Percentiles rank a stretch among this genome's conserved stretches.
Conservation (phyloP, 1,140 invertebrate genomes). For the Drosophila bocki region DNA sequence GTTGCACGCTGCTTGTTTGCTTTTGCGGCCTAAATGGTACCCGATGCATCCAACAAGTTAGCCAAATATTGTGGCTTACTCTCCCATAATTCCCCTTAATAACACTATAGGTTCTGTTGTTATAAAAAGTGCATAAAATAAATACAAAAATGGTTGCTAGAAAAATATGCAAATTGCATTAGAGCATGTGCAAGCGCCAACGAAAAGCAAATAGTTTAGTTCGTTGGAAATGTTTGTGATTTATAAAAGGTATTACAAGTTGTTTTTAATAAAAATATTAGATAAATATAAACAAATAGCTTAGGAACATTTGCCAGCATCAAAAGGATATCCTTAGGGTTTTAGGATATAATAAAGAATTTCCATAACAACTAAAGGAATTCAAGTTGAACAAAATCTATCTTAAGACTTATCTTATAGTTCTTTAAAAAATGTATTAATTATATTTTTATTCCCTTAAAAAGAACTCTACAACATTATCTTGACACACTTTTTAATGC, state of each 20-base stretch:
- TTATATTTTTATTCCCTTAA: background rate
- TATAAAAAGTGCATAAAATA: conserved; percentile 26
- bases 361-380: background rate
- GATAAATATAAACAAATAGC: background rate
- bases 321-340: background rate
- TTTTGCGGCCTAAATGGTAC: conserved; percentile 28
- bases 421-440: too few relatives aligned
- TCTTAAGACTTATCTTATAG: too few relatives aligned
- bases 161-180: conserved; percentile 39
- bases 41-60: conserved; percentile 60
- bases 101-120: conserved; percentile 21
- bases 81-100: conserved; percentile 21
- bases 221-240: background rate
- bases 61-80: conserved; percentile 57
- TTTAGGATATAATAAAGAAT: too few relatives aligned
- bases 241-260: background rate
- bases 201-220: background rate
- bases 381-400: background rate
- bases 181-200: conserved; percentile 27
- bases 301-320: background rate
- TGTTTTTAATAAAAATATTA: background rate
- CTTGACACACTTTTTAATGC: background rate
- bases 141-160: background rate
- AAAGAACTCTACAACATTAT: too few relatives aligned
- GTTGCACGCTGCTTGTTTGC: conserved; percentile 32